phyloP scores from a whole-genome alignment of 1,140 invertebrate genomes.

The Aphelenchoides avenae region DNA sequence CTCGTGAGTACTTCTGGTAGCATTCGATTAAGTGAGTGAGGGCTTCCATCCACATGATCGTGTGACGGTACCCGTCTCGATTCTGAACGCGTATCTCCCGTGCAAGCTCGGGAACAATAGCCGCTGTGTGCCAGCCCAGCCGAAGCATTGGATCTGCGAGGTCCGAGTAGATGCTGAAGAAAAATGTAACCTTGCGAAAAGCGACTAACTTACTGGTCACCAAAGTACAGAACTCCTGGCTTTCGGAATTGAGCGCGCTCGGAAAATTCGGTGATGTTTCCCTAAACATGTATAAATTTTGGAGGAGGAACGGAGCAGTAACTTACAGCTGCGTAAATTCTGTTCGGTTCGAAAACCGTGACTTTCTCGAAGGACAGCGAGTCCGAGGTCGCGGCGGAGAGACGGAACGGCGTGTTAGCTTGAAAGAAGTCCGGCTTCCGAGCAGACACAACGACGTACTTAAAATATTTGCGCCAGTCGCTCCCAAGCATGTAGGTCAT shows the following conservation, averaged over 20 bases:
- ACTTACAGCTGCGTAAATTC: constrained; percentile 82
- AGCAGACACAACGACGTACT: constrained; percentile 87
- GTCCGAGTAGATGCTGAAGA: constrained; percentile 92
- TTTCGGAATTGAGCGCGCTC: constrained; percentile 86
- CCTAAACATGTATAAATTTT: constrained; percentile 67
- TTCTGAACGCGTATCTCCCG: constrained; percentile 87
- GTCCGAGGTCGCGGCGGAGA: constrained; percentile 75
- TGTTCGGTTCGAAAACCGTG: constrained; percentile 75
- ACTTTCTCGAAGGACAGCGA: constrained; percentile 86
- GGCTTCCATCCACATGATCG: constrained; percentile 86
- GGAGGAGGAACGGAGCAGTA: constrained; percentile 1
- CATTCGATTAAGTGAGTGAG: constrained; percentile 82
- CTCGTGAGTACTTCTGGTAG: constrained; percentile 42
- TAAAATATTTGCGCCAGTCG: constrained; percentile 85
- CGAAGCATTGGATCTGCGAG: constrained; percentile 89
- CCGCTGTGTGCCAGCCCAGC: constrained; percentile 92
- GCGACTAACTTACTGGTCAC: too few relatives aligned
- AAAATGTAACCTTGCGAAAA: too few relatives aligned
- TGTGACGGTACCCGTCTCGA: constrained; percentile 74
- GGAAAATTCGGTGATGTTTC: constrained; percentile 82
- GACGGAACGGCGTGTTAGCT: constrained; percentile 76
- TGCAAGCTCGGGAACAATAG: constrained; percentile 90
- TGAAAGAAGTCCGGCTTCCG: constrained; percentile 91
- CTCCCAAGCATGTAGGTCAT: constrained; percentile 82
- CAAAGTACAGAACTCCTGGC: constrained; percentile 88